Percentiles rank a stretch among this genome's conserved stretches.
Evolutionary conservation across 1,140 invertebrate species (phyloP).

Genomic region (Neodiprion pinetum): DNA sequence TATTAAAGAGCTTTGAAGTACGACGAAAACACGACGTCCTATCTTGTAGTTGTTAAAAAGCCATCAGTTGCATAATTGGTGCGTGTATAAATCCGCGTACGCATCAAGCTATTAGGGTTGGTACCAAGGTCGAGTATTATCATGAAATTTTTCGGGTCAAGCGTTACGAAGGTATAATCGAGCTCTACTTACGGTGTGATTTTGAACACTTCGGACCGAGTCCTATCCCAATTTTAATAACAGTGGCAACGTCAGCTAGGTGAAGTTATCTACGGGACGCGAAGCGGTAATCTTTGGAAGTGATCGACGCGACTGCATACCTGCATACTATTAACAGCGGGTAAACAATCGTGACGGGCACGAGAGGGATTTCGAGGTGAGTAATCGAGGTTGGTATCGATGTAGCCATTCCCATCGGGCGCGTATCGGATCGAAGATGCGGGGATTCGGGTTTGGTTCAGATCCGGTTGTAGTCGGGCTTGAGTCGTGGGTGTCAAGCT

Average conservation of each 20-base stretch:
- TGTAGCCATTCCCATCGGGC: background rate
- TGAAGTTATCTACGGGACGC: too few species aligned
- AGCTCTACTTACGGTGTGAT: background rate
- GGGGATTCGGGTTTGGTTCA: background rate
- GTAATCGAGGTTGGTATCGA: background rate
- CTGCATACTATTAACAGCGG: too few species aligned
- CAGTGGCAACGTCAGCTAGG: too few species aligned
- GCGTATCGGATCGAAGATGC: background rate
- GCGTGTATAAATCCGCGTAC: background rate
- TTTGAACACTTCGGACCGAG: background rate
- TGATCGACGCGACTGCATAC: too few species aligned
- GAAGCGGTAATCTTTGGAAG: too few species aligned
- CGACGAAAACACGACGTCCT: background rate
- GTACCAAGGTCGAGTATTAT: background rate
- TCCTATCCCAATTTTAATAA: too few species aligned
- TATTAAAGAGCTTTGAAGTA: background rate
- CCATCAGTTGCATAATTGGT: background rate
- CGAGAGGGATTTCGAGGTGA: background rate
- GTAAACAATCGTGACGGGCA: too few species aligned
- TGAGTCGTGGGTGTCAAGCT: conserved; percentile 57
- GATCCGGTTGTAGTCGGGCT: conserved; percentile 29
- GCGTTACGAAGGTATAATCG: too few species aligned
- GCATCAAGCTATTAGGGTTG: background rate
- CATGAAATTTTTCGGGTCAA: background rate
- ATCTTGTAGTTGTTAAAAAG: background rate